These are phyloP conservation scores for Perodicticus potto DNA, from an alignment of 2,797 vertebrate species.

Conservation along the genomic window DNA sequence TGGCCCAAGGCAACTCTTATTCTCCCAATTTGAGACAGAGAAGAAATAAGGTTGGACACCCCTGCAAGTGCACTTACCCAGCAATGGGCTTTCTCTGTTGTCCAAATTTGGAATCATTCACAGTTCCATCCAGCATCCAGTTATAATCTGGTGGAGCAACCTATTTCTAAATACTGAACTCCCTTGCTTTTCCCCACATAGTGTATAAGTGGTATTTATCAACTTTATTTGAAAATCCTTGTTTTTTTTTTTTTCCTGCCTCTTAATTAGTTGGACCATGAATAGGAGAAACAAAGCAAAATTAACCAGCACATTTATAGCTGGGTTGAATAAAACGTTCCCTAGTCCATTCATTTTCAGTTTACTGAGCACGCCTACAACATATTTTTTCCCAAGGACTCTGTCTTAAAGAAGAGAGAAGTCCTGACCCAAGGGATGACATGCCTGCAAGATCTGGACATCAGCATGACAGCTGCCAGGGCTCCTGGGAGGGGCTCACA, in stretches of 20 bases:
- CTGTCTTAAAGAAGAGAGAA: constrained; percentile 51
- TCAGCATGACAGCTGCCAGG: constrained; percentile 16
- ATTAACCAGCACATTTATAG: constrained; percentile 11
- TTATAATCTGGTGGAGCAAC: background rate
- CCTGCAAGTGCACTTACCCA: background rate
- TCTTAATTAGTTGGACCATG: background rate
- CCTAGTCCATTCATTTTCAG: constrained; percentile 63
- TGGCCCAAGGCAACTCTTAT: no score
- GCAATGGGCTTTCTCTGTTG: background rate
- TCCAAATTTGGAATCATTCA: background rate
- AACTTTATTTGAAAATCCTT: constrained; percentile 13
- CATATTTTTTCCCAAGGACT: background rate
- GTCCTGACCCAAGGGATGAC: constrained; percentile 58
- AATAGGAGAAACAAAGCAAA: constrained; percentile 62
- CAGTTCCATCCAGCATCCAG: background rate
- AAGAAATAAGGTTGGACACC: no score
- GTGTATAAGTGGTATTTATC: background rate
- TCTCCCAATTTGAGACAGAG: no score
- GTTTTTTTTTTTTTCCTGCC: background rate
- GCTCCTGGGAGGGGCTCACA: constrained; percentile 21
- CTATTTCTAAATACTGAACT: background rate
- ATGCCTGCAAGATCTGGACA: constrained; percentile 13
- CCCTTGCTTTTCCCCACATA: background rate
- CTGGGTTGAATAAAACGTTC: constrained; percentile 71
- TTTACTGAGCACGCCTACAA: constrained; percentile 68